phyloP scores from a whole-genome alignment of 1,140 invertebrate species.

The Diabrotica undecimpunctata region DNA sequence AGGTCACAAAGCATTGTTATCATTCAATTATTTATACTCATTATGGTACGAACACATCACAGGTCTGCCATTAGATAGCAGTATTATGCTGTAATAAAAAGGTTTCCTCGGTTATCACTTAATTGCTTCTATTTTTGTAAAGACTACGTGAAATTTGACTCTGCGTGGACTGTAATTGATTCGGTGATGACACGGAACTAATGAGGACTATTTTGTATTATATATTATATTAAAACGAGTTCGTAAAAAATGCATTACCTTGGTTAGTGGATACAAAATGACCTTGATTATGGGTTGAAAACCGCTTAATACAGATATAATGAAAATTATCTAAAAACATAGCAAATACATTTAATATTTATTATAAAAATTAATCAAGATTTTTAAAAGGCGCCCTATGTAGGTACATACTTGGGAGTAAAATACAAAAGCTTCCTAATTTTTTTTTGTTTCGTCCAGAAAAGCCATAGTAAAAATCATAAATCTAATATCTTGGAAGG shows the following conservation, averaged over 20 bases:
- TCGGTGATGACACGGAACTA: neutral
- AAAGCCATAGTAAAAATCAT: too few relatives aligned
- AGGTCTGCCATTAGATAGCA: neutral
- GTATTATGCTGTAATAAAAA: neutral
- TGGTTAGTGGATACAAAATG: too few relatives aligned
- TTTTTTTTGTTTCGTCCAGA: too few relatives aligned
- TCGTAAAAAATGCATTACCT: neutral
- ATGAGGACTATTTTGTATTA: neutral
- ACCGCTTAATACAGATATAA: too few relatives aligned
- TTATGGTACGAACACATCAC: neutral
- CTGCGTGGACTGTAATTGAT: neutral
- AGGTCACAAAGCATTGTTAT: slow-evolving; percentile 12
- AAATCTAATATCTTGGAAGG: too few relatives aligned
- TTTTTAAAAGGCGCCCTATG: too few relatives aligned
- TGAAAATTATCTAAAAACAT: too few relatives aligned
- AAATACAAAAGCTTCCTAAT: too few relatives aligned
- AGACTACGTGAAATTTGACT: neutral
- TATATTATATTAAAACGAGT: neutral
- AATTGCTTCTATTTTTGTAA: slow-evolving; percentile 1
- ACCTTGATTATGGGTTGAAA: too few relatives aligned
- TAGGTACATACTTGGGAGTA: too few relatives aligned
- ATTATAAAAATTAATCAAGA: too few relatives aligned
- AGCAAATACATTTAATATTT: too few relatives aligned
- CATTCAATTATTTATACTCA: slow-evolving; percentile 2
- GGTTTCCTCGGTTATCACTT: neutral